phyloP scores from a whole-genome alignment of 2,888 invertebrate genomes.

The Physocephala rufipes region DNA sequence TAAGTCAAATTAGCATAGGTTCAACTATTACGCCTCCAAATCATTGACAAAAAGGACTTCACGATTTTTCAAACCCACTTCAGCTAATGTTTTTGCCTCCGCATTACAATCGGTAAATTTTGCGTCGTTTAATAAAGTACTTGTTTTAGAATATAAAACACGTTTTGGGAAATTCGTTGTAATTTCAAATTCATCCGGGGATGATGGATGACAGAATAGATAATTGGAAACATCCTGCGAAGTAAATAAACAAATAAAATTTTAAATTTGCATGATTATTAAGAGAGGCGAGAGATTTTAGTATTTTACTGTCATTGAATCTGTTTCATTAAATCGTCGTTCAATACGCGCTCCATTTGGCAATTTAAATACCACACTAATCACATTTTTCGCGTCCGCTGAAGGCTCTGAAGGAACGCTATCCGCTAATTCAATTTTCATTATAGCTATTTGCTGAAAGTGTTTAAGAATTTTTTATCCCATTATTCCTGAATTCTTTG shows the following conservation, averaged over 20 bases:
- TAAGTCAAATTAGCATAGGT: slow-evolving; percentile 1
- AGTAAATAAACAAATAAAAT: slow-evolving; percentile 33
- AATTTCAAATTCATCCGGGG: slow-evolving; percentile 93
- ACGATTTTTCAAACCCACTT: slow-evolving; percentile 85
- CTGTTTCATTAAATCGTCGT: slow-evolving; percentile 80
- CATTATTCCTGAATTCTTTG: not conserved
- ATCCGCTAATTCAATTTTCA: slow-evolving; percentile 73
- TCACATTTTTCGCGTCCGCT: slow-evolving; percentile 73
- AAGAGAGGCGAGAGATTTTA: slow-evolving; percentile 15
- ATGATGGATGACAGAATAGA: slow-evolving; percentile 93
- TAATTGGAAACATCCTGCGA: slow-evolving; percentile 92
- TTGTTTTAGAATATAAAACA: slow-evolving; percentile 70
- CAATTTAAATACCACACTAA: slow-evolving; percentile 89
- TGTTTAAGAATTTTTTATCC: not conserved
- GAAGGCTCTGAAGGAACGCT: slow-evolving; percentile 82
- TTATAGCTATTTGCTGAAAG: slow-evolving; percentile 70
- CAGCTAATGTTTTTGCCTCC: slow-evolving; percentile 62
- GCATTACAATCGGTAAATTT: slow-evolving; percentile 39
- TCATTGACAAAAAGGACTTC: slow-evolving; percentile 96
- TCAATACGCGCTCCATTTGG: slow-evolving; percentile 90
- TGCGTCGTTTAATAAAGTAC: slow-evolving; percentile 25
- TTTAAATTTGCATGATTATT: not conserved
- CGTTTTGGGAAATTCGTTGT: slow-evolving; percentile 95
- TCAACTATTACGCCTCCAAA: slow-evolving; percentile 75
- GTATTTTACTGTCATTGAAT: slow-evolving; percentile 80